phyloP scores from a whole-genome alignment of 2,888 invertebrate genomes.

The Amiota minor region DNA sequence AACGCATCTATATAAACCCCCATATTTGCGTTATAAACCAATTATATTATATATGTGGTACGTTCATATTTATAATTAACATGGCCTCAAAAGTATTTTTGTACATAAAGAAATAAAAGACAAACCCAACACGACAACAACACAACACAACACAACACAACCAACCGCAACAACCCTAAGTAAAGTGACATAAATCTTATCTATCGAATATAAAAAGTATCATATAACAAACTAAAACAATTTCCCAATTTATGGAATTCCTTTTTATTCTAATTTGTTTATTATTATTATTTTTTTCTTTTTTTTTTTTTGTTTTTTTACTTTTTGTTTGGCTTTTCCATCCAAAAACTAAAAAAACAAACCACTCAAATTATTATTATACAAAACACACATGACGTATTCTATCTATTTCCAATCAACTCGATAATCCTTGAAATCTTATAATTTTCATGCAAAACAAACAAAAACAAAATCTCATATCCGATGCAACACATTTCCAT shows the following conservation, averaged over 20 bases:
- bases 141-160: too few species aligned
- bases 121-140: not conserved
- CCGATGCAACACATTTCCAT: conserved; percentile 47
- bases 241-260: too few species aligned
- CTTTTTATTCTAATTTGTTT: too few species aligned
- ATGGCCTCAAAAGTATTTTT: conserved; percentile 4
- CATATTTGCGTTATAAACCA: not conserved
- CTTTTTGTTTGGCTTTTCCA: conserved; percentile 32
- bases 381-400: conserved; percentile 51
- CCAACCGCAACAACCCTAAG: too few species aligned
- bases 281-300: conserved; percentile 7
- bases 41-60: conserved; percentile 7
- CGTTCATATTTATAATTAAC: not conserved
- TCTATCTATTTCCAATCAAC: conserved; percentile 48
- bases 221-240: too few species aligned
- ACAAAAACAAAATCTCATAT: conserved; percentile 45
- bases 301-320: conserved; percentile 29
- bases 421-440: conserved; percentile 39
- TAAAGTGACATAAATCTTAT: too few species aligned
- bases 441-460: not conserved
- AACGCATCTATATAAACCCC: conserved; percentile 1
- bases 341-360: conserved; percentile 30
- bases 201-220: too few species aligned
- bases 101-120: conserved; percentile 19
- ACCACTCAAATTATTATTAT: too few species aligned